Percentiles rank a stretch among this genome's conserved stretches.
Evolutionary conservation across 2,888 invertebrate species (phyloP).

Genomic region (Pasiphila rectangulata): DNA sequence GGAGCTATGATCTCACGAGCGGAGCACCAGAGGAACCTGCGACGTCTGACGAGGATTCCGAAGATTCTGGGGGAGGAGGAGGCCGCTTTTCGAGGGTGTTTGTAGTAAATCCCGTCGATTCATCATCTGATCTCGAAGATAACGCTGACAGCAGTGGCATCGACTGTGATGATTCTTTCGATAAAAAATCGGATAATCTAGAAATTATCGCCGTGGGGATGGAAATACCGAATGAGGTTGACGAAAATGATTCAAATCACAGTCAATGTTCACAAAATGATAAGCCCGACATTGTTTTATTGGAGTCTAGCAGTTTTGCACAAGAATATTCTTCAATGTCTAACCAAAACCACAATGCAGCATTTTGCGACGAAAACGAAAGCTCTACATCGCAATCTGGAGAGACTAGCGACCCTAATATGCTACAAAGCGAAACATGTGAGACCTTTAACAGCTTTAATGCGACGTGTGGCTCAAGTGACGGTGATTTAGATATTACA

Average conservation of each 20-base stretch:
- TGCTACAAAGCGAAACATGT: constrained; percentile 72
- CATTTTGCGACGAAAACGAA: constrained; percentile 47
- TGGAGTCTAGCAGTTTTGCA: constrained; percentile 64
- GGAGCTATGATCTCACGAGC: constrained; percentile 71
- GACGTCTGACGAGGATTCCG: constrained; percentile 75
- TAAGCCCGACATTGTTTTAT: constrained; percentile 54
- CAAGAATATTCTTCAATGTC: constrained; percentile 59
- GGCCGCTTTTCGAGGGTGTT: constrained; percentile 84
- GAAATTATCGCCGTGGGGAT: constrained; percentile 61
- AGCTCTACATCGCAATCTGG: constrained; percentile 50
- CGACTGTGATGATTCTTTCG: constrained; percentile 84
- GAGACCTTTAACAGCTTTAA: constrained; percentile 72
- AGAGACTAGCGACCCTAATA: constrained; percentile 68
- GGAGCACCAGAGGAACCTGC: constrained; percentile 72
- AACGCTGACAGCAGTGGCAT: constrained; percentile 81
- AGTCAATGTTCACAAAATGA: constrained; percentile 43
- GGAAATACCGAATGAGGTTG: constrained; percentile 50
- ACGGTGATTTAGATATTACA: constrained; percentile 57
- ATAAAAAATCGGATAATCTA: constrained; percentile 69
- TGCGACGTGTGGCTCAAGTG: constrained; percentile 58
- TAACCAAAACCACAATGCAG: constrained; percentile 50
- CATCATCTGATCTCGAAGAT: constrained; percentile 82
- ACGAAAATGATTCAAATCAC: constrained; percentile 46
- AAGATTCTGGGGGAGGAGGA: constrained; percentile 80
- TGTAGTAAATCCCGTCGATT: constrained; percentile 83